Evolutionary conservation across 2,797 vertebrate species (phyloP), one percentile per base, ranked within the genome.

Genomic region (Phrynocephalus guinanensis): DNA sequence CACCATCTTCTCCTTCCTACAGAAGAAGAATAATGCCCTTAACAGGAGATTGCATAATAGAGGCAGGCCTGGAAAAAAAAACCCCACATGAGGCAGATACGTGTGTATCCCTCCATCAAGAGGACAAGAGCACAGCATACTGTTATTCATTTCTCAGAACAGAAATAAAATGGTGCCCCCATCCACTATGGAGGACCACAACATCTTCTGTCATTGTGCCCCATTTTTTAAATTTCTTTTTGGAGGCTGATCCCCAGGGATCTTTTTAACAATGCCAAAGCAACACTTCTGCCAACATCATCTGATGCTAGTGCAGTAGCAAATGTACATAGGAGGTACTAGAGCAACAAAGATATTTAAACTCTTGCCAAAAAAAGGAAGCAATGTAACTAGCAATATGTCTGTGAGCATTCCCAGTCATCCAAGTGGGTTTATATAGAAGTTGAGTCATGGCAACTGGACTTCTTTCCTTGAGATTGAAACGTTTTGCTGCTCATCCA

Each of bases 161-260:
- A 28, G n/a, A 2, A 44, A 66, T 85, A 2, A 52, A 22, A 1
- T 1, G 3, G 0, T 11, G 66, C 13, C 20, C 60, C 33, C 73
- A 28, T 28, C n/a, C 11, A n/a, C 30, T 60, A 1, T 79, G 13
- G 77, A 1, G 0, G 1, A 30, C 82, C 5, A 1, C 1, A 33
- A 60, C 60, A 26, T 1, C n/a, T 50, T 28, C 50, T 24, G 0
- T 0, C 60, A 16, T 33, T 79, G 26, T 18, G 52, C 68, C n/a
- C 20, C 44, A 3, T 48, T 50, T 85, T 81, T 1, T 1, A 68
- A 0, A 3, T 1, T 70, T 79, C 0, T 48, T 78, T 38, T 52
- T 38, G 28, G n/a, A 50, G 1, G 1, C 0, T 63, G 50, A 73
- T 52, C 28, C 4, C 3, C 0, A 0, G 0, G 5, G 30, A 3